These are phyloP conservation scores for Rhagologus leucostigma DNA, from an alignment of 2,113 vertebrate genomes.

Conservation along the genomic window DNA sequence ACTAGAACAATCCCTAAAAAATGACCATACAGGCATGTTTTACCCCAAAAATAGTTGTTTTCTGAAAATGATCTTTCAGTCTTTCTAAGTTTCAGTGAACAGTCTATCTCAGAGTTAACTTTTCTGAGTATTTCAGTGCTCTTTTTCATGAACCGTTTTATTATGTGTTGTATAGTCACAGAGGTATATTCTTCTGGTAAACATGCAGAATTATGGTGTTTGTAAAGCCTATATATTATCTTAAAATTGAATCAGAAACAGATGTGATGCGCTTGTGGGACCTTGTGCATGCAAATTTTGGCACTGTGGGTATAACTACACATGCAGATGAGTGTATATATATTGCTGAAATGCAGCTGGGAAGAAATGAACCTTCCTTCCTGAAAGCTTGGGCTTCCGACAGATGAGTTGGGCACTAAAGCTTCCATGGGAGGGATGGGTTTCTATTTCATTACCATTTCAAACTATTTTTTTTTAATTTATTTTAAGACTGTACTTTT, in stretches of 20 bases:
- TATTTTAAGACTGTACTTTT: not conserved
- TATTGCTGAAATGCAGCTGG: not conserved
- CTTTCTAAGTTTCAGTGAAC: not conserved
- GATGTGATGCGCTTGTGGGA: not conserved
- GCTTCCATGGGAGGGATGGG: not conserved
- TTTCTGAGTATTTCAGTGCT: not conserved
- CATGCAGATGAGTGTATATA: no score
- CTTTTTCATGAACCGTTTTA: not conserved
- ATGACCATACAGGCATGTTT: not conserved
- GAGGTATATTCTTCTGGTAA: not conserved
- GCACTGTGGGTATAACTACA: not conserved
- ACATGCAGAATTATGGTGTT: not conserved
- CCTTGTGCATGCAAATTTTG: not conserved
- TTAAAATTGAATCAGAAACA: not conserved
- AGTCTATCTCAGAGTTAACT: not conserved
- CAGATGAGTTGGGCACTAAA: not conserved
- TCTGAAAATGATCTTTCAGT: not conserved
- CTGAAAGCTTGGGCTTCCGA: not conserved
- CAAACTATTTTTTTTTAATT: not conserved
- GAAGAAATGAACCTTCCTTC: not conserved
- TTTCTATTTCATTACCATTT: not conserved
- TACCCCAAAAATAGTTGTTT: not conserved
- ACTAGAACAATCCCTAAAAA: not conserved
- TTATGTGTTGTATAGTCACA: not conserved
- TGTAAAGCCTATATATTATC: not conserved